A percentile compares a stretch with the other conserved stretches of the same genome.
Conservation (phyloP, 1,140 invertebrate species). For the Copidosoma floridanum region DNA sequence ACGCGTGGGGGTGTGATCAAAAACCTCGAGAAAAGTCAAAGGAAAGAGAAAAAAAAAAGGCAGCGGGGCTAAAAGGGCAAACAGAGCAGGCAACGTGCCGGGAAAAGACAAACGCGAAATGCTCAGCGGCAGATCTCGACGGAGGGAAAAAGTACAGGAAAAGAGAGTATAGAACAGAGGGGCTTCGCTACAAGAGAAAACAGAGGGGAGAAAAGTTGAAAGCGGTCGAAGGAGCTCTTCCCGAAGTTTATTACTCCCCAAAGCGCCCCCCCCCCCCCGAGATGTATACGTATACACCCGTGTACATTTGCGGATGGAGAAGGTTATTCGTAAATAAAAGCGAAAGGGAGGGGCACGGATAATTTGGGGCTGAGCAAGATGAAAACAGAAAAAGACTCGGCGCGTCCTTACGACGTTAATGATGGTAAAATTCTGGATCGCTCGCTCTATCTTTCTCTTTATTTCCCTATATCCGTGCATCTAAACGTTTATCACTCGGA, state of each 20-base stretch:
- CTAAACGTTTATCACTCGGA: no score
- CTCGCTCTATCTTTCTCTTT: no score
- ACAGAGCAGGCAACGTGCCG: constrained; percentile 18
- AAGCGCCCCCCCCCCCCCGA: neutral
- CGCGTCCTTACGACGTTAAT: constrained; percentile 10
- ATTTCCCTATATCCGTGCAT: no score
- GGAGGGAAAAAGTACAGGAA: neutral
- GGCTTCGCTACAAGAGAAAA: neutral
- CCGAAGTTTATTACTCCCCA: constrained; percentile 23
- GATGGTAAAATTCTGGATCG: constrained; percentile 10
- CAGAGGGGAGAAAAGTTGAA: constrained; percentile 22
- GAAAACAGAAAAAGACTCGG: no score
- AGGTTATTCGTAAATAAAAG: constrained; percentile 22
- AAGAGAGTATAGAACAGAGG: neutral
- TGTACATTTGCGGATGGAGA: constrained; percentile 6
- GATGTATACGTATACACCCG: no score
- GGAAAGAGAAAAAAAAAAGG: neutral
- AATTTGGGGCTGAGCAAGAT: no score
- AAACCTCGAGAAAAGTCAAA: no score
- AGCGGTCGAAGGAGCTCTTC: constrained; percentile 17
- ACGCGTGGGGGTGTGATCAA: no score
- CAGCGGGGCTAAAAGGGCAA: neutral
- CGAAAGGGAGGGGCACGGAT: no score
- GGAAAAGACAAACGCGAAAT: constrained; percentile 20
- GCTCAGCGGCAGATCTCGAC: neutral